Evolutionary conservation across 2,888 invertebrate species (phyloP), one percentile per base, ranked within the genome.

Genomic region (Eutolmus rufibarbis): DNA sequence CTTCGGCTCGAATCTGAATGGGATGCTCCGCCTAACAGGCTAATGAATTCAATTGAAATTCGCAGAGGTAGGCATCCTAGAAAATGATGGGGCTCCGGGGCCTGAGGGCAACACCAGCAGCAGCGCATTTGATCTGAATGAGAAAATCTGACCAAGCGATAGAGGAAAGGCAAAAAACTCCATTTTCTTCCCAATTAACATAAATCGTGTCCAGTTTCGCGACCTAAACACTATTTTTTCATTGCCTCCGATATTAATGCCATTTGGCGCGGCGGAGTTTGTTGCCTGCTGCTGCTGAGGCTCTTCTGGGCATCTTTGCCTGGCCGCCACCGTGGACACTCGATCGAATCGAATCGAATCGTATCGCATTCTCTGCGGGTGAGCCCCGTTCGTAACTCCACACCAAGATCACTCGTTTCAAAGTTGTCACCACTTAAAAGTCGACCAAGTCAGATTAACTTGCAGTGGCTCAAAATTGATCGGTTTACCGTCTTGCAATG

Each of bases 131-230:
- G 78, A 78, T 78, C 78, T 78, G 78, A 78, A 78, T 78, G 78
- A 78, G 78, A 78, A 78, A 78, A 78, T 78, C 78, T 46, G 46
- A 28, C 78, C 19, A 78, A 9, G 23, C 28, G 66, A 66, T 66
- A 66, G 66, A 66, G 19, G 66, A 66, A n/a, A 40, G 37, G 28
- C 8, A 78, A 46, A 78, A 78, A 78, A 23, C n/a, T 43, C 46
- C 43, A 78, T 78, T 78, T 78, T 78, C 78, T 43, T 78, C 78
- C 78, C 78, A 78, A 78, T 78, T 78, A 78, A 43, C 78, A 78
- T 78, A 78, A 78, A 78, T 78, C 78, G 78, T 78, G 78, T 78
- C 78, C 78, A 78, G 78, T 78, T 37, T 78, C 19, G 46, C 78
- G 78, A 78, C 78, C 78, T 78, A 78, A 78, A 78, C 40, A 78